Base-by-base conservation (phyloP, 2,888 invertebrate genomes). In the Zaprionus lineosus region DNA sequence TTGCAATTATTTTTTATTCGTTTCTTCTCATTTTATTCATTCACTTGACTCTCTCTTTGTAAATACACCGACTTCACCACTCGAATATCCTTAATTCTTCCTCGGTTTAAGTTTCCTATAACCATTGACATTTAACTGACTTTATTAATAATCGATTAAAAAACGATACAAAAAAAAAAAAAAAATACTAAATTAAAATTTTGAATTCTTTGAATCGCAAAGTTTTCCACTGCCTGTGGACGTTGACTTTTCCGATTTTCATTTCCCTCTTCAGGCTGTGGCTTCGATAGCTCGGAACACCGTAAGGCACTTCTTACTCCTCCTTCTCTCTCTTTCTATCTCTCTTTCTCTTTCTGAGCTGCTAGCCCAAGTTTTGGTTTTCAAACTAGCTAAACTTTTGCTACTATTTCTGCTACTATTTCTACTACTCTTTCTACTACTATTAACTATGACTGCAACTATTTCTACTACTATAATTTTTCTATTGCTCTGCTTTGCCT, bases 321-420 rank as follows among this genome's bases (percentile, higher is more conserved):
- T n/a, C n/a, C n/a, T n/a, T n/a, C n/a, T n/a, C n/a, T n/a, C n/a
- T n/a, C n/a, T n/a, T n/a, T n/a, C n/a, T n/a, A n/a, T n/a, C n/a
- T n/a, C n/a, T n/a, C n/a, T n/a, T n/a, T n/a, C n/a, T n/a, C n/a
- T n/a, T n/a, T n/a, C n/a, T n/a, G n/a, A 26, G 31, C 15, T 74
- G 52, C 50, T 60, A 58, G 41, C 51, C 39, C 46, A 48, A 60
- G 48, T 58, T 66, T 33, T 72, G 61, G 21, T 72, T 47, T 67
- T 66, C 43, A 52, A 69, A 41, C 67, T 72, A 67, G 66, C 59
- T 70, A 50, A 36, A 46, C 29, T 12, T 9, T 36, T 31, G n/a
- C n/a, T n/a, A n/a, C 46, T 56, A 65, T 28, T 37, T 19, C 43
- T 44, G 28, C 11, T 19, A 24, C 18, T 11, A 37, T 21, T 29